Evolutionary conservation across 2,888 invertebrate genomes (phyloP), one percentile per base, ranked within the genome.

Genomic region (Lepidocyrtoides sp.): DNA sequence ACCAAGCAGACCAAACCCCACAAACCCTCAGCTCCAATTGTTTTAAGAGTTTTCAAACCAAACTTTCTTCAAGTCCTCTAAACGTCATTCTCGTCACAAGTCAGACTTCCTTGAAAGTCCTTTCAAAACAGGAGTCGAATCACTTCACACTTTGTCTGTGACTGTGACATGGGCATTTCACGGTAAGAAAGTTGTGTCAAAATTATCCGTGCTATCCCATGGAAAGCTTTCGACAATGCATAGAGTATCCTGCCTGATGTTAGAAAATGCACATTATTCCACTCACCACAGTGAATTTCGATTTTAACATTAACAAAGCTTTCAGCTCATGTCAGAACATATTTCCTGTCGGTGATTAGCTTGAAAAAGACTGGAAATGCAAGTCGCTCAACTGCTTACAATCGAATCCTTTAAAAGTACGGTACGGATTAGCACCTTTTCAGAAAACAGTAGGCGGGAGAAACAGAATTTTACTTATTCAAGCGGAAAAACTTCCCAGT

Each of bases 171-270:
- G 41, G 2, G 81, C 44, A 23, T 92, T 90, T 32, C 91, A 63
- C 10, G 93, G 91, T 32, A 92, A 93, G 36, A 93, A 91, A 20
- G 48, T 48, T 51, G 54, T 85, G 29, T 93, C 93, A 81, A 93
- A 93, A n/a, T 88, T 89, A 60, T 93, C 93, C 8, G 44, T 79
- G 41, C 32, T 51, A 54, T 93, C 89, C 75, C 82, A 81, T 20
- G 92, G 92, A 54, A 92, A 89, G 3, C 92, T 89, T 36, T 93
- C 93, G 10, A 93, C 91, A 14, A 93, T 60, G 26, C n/a, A n/a
- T n/a, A n/a, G n/a, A n/a, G n/a, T 91, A 93, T 0, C 93, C 93
- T 32, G 82, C 90, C 91, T 88, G n/a, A 91, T 48, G 63, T n/a
- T n/a, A n/a, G n/a, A n/a, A n/a, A n/a, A n/a, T n/a, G n/a, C n/a